Evolutionary conservation across 2,888 invertebrate species (phyloP), one percentile per base, ranked within the genome.

Genomic region (Lasioglossum marginatum): DNA sequence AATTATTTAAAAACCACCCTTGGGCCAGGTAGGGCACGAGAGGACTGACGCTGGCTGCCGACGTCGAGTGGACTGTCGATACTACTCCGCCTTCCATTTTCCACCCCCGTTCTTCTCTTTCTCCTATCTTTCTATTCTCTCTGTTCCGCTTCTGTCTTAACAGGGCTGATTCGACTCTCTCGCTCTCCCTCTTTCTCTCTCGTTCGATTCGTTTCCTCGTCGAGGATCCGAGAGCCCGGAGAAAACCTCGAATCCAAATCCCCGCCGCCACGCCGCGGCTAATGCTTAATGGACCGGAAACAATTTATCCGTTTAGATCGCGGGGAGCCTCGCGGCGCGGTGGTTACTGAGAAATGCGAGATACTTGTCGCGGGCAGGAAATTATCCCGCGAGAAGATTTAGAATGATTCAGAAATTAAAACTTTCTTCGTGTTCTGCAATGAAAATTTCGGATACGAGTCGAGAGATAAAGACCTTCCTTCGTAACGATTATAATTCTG

Each of bases 1-100:
- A 95, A 95, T 95, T 95, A 95, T 95, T 95, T 95, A 95, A 95
- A 95, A 94, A 93, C 93, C 94, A 93, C 93, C 94, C 94, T 68
- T 87, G 68, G 79, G 52, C 81, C 66, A 66, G 70, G 63, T 63
- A 63, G 63, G 31, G 23, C 34, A 34, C 23, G 19, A 48, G 87
- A 82, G 88, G 79, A 57, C 66, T 48, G 74, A 83, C 71, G 83
- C 79, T 79, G 80, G 60, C 81, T 85, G 68, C 83, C 79, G 72
- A 74, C 52, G 72, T 88, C 88, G 82, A 85, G 83, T 86, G 86
- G 84, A 84, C 87, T 75, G 72, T 82, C 87, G 81, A 66, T 71
- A 71, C 84, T 77, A 57, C 34, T 76, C 57, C 73, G 63, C 81
- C 43, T 40, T 78, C 45, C 66, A n/a, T 70, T 77, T 73, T 72